Percentiles rank a stretch among this genome's conserved stretches.
Conservation (phyloP, 2,888 invertebrate species). For the Thereva unica region DNA sequence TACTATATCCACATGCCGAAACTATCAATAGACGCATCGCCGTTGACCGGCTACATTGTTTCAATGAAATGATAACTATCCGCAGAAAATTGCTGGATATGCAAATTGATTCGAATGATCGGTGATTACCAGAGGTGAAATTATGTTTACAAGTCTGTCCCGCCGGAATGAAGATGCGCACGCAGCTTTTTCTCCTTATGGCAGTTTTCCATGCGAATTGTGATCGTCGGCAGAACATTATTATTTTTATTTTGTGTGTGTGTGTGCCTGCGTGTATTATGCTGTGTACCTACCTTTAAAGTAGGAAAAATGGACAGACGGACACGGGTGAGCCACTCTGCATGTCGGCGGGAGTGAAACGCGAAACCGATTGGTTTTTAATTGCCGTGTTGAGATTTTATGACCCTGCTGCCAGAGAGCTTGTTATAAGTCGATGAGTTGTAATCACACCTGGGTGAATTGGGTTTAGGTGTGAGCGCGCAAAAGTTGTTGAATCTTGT, state of each 20-base stretch:
- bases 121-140: constrained; percentile 28
- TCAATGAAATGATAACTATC: background rate
- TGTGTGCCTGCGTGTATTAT: too few relatives aligned
- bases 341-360: constrained; percentile 8
- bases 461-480: constrained; percentile 20
- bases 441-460: constrained; percentile 27
- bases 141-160: constrained; percentile 26
- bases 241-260: constrained; percentile 8
- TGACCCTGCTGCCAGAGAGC: constrained; percentile 24
- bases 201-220: background rate
- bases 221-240: too few relatives aligned
- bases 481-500: constrained; percentile 4
- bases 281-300: constrained; percentile 8
- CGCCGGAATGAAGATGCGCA: constrained; percentile 31
- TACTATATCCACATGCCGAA: too few relatives aligned
- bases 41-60: background rate
- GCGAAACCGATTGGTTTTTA: constrained; percentile 28
- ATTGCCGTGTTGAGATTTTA: constrained; percentile 30
- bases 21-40: too few relatives aligned
- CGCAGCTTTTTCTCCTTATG: constrained; percentile 13
- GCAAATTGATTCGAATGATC: constrained; percentile 34
- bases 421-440: constrained; percentile 33
- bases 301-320: background rate
- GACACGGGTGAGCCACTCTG: background rate
- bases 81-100: constrained; percentile 15